Evolutionary conservation across 2,113 vertebrate species (phyloP), one percentile per base, ranked within the genome.

Genomic region (Lonchura striata): DNA sequence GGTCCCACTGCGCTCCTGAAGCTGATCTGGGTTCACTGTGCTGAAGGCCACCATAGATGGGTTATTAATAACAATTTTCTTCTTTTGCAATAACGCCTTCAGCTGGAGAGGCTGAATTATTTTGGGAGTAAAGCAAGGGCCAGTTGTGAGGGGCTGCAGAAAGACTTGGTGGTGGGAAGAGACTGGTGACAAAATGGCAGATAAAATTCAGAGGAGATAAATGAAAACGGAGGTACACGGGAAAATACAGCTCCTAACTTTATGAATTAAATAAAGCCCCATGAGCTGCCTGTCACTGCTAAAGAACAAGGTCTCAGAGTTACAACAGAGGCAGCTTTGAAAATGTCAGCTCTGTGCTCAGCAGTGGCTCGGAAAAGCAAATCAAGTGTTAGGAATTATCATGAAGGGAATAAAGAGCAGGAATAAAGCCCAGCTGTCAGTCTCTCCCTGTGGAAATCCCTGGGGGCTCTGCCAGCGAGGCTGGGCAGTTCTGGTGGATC

Each of bases 281-380:
- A 2, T 56, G 83, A 95, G 86, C 71, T 77, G 86, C 93, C 89
- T 96, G 86, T 94, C 94, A 92, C 15, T 35, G 59, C 86, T 66
- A 11, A 74, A 95, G 93, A 94, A 95, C 72, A 88, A 88, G 86
- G 76, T 83, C 80, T 83, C 44, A 50, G 80, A 83, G 76, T 83
- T 91, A 83, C 66, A 92, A 86, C 75, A 84, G 54, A 94, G n/a
- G 50, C n/a, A 28, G 61, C 91, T 91, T 88, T 86, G 89, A 86
- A 96, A 95, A 95, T 95, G 93, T 95, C 95, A 96, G 75, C 64
- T 88, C 80, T 94, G 76, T 30, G 83, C 91, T 86, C 17, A 0
- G 54, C 82, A 82, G 79, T 53, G 46, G 31, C 85, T 81, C 25
- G 4, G 70, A 80, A 88, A 94, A 91, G 86, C 46, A 77, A 94